phyloP scores from a whole-genome alignment of 2,888 invertebrate species.

The Orchesellides sinensis region DNA sequence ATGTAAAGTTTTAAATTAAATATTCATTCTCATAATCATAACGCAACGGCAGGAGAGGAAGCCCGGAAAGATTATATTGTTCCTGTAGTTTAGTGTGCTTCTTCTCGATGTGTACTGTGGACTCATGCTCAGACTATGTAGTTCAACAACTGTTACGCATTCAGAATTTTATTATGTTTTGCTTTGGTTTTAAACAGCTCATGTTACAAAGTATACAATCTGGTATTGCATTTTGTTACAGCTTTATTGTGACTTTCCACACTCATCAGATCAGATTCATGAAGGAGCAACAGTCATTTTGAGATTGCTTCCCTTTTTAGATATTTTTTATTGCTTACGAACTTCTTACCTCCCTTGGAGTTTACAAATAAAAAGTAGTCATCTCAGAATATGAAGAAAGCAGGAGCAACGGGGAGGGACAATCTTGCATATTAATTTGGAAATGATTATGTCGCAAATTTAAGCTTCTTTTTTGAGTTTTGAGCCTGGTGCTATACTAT shows the following conservation, averaged over 20 bases:
- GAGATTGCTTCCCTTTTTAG: not conserved
- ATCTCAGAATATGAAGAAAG: not conserved
- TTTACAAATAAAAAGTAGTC: slow-evolving; percentile 1
- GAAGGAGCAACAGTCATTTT: slow-evolving; percentile 1
- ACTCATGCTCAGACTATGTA: too few species aligned
- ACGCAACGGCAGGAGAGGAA: slow-evolving; percentile 30
- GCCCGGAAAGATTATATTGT: not conserved
- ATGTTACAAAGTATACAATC: not conserved
- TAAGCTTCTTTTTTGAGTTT: too few species aligned
- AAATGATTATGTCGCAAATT: not conserved
- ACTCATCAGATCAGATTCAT: not conserved
- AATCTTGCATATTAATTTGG: slow-evolving; percentile 20
- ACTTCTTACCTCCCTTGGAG: slow-evolving; percentile 5
- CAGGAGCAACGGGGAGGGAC: not conserved
- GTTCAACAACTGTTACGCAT: slow-evolving; percentile 22
- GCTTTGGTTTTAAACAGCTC: not conserved
- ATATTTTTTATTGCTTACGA: not conserved
- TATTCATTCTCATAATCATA: slow-evolving; percentile 32
- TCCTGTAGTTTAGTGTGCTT: slow-evolving; percentile 6
- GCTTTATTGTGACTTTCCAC: not conserved
- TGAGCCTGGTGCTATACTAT: too few species aligned
- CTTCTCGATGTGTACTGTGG: not conserved
- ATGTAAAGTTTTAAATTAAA: slow-evolving; percentile 23
- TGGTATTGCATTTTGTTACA: not conserved
- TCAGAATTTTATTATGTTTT: not conserved